Evolutionary conservation across 92 coral and sea anemone genomes (phyloP), one percentile per base, ranked within the genome.

Genomic region (Hydrozoanthus gracilis): DNA sequence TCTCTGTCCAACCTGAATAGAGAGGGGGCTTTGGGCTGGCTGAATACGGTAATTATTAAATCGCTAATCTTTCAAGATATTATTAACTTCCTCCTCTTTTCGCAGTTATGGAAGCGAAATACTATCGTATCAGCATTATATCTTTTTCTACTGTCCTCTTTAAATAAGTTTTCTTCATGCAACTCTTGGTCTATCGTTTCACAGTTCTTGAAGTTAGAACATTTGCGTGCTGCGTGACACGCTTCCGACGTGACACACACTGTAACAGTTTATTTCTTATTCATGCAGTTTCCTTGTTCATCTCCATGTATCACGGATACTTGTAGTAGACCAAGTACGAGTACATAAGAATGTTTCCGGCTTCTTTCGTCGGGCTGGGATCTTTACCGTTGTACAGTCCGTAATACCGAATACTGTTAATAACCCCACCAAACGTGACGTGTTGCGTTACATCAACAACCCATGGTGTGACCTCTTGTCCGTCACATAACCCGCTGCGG

Each of bases 381-480:
- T 97, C 98, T 9, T 91, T 86, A 20, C 94, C 96, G 70, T 97
- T 92, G 67, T 88, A 95, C 87, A 91, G 92, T 45, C 98, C 98
- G 47, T 87, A 90, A 65, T 97, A 97, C 54, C 58, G 79, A 60
- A 97, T 89, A 48, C 86, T 87, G 83, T 97, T 97, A 13, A 83
- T 52, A 14, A 82, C 82, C 7, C 82, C 65, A 2, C 82, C 77
- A 39, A 88, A 91, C 54, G 72, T 71, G 13, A 94, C 80, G 71
- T 92, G 91, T 2, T 51, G 72, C 20, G 96, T 97, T 49, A 97
- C 86, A 67, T 97, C 99, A 13, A 86, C 93, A 20, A 93, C 93
- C 99, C 99, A 97, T 6, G 99, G 99, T 10, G 96, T 89, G 44
- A 97, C 98, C 35, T 97, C 99, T 79, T 95, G 99, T 44, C 99